Percentiles rank a stretch among this genome's conserved stretches.
These are phyloP conservation scores for Coregonus sp. DNA, from an alignment of 2,797 vertebrate species.

Conservation along the genomic window DNA sequence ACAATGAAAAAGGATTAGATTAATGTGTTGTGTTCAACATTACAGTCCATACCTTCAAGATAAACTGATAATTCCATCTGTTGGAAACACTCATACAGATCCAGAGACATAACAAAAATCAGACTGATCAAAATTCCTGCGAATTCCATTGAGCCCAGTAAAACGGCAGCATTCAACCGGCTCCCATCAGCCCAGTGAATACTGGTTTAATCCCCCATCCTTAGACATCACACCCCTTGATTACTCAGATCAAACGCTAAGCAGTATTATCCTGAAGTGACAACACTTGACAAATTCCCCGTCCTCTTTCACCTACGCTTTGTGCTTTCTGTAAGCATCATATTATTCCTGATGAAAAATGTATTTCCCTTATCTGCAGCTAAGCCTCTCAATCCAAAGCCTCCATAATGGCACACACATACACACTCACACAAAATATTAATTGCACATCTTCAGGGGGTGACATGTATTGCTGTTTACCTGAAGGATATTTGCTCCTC, in stretches of 20 bases:
- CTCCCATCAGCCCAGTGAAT: conserved; percentile 1
- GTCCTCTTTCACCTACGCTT: conserved; percentile 78
- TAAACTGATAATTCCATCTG: background rate
- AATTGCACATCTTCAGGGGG: conserved; percentile 84
- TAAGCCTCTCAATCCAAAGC: conserved; percentile 88
- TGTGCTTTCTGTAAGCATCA: conserved; percentile 76
- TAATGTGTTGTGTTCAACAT: background rate
- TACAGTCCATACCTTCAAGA: background rate
- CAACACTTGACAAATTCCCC: conserved; percentile 88
- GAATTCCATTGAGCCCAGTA: conserved; percentile 74
- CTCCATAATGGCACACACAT: conserved; percentile 75
- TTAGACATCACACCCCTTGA: conserved; percentile 84
- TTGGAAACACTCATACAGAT: background rate
- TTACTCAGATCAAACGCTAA: conserved; percentile 82
- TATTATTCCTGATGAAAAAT: conserved; percentile 91
- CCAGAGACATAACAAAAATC: conserved; percentile 38
- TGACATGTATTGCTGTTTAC: conserved; percentile 85
- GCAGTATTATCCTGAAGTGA: conserved; percentile 84
- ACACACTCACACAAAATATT: conserved; percentile 74
- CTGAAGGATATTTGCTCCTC: conserved; percentile 83
- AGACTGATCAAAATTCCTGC: conserved; percentile 85
- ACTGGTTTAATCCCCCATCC: conserved; percentile 70
- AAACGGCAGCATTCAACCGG: conserved; percentile 30
- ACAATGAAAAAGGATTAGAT: background rate
- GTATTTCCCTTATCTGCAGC: conserved; percentile 89